Evolutionary conservation across 2,888 invertebrate species (phyloP).

Genomic region (Bombylius major): DNA sequence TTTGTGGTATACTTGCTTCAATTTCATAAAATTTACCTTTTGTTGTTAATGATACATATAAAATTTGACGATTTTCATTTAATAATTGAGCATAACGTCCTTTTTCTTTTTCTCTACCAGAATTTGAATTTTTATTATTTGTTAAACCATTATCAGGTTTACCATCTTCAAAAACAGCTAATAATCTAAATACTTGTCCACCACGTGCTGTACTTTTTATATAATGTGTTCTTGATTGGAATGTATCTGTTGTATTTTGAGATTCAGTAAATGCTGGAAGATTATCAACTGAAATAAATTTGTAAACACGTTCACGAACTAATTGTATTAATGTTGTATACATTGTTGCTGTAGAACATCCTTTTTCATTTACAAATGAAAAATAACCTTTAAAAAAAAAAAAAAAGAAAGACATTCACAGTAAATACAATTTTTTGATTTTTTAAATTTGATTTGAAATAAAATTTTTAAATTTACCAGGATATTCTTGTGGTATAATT

Average conservation of each 20-base stretch:
- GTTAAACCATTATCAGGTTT: slow-evolving; percentile 21
- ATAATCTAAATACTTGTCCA: slow-evolving; percentile 57
- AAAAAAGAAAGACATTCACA: neutral
- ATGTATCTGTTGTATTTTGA: slow-evolving; percentile 23
- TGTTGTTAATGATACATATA: slow-evolving; percentile 61
- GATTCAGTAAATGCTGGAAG: slow-evolving; percentile 36
- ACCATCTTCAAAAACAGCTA: slow-evolving; percentile 65
- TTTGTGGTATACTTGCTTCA: slow-evolving; percentile 42
- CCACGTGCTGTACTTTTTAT: slow-evolving; percentile 57
- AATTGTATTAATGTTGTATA: slow-evolving; percentile 52
- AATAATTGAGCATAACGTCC: slow-evolving; percentile 58
- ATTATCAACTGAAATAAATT: slow-evolving; percentile 37
- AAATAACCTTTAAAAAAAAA: slow-evolving; percentile 47
- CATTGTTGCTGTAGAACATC: slow-evolving; percentile 50
- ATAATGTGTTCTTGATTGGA: slow-evolving; percentile 38
- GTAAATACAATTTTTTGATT: neutral
- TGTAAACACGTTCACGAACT: slow-evolving; percentile 51
- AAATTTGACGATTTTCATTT: slow-evolving; percentile 57
- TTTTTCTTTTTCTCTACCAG: slow-evolving; percentile 36
- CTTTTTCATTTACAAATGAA: slow-evolving; percentile 52
- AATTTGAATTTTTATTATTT: slow-evolving; percentile 13
- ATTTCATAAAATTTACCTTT: slow-evolving; percentile 63
- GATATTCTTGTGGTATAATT: slow-evolving; percentile 36
- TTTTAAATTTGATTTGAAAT: neutral
- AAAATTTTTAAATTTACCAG: slow-evolving; percentile 24